These are phyloP conservation scores for Ochropleura leucogaster DNA, from an alignment of 2,888 invertebrate species.

Conservation along the genomic window DNA sequence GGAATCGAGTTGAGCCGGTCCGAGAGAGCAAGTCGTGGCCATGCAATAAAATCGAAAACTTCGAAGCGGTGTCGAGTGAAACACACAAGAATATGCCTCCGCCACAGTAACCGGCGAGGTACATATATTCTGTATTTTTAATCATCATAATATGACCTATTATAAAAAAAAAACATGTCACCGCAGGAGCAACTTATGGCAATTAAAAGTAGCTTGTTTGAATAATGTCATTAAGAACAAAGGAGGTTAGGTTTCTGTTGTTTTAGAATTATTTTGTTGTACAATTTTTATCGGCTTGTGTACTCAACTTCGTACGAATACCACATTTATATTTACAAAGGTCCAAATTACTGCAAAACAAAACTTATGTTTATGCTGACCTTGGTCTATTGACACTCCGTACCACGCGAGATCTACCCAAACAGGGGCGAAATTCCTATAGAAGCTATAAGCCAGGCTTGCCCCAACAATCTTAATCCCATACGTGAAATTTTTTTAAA, in stretches of 20 bases:
- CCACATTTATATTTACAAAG: background rate
- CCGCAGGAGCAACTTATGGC: background rate
- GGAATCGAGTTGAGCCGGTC: background rate
- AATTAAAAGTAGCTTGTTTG: background rate
- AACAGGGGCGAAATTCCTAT: too few relatives aligned
- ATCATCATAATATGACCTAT: too few relatives aligned
- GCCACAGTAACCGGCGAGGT: background rate
- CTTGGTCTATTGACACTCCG: background rate
- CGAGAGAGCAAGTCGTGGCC: background rate
- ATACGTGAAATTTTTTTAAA: too few relatives aligned
- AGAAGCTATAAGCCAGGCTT: too few relatives aligned
- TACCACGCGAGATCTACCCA: background rate
- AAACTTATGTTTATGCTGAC: background rate
- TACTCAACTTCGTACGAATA: background rate
- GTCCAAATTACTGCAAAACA: background rate
- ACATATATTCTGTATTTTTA: background rate
- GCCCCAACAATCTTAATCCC: too few relatives aligned
- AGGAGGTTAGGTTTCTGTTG: background rate
- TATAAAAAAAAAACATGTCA: background rate
- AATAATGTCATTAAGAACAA: background rate
- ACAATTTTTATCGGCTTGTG: background rate
- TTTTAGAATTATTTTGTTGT: background rate
- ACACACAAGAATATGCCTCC: background rate
- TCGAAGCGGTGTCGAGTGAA: background rate
- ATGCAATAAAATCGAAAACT: background rate